A percentile compares a stretch with the other conserved stretches of the same genome.
phyloP scores from a whole-genome alignment of 2,797 vertebrate species.

The Squalus acanthias region DNA sequence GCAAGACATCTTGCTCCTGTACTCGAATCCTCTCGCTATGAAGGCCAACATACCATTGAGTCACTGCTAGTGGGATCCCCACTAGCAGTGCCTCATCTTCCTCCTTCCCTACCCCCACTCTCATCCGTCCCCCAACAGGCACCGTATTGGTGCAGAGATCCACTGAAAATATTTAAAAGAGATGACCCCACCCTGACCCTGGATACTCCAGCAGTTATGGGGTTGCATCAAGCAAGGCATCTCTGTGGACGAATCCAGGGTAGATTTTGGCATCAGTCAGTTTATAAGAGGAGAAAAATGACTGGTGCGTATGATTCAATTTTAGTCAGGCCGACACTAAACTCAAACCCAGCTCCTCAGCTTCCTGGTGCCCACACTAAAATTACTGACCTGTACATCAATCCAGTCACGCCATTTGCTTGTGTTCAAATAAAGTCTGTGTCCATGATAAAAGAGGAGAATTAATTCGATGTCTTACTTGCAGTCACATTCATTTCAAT shows the following conservation, averaged over 20 bases:
- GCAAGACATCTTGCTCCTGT: no score
- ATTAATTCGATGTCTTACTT: neutral
- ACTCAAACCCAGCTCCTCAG: neutral
- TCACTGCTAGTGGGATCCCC: neutral
- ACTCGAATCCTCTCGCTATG: no score
- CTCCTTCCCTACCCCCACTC: neutral
- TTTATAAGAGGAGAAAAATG: neutral
- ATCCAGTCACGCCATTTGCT: neutral
- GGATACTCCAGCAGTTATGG: no score
- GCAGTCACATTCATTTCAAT: neutral
- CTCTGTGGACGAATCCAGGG: neutral
- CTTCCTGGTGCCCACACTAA: neutral
- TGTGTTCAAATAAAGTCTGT: neutral
- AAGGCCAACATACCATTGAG: no score
- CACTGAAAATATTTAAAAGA: neutral
- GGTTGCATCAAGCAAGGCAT: neutral
- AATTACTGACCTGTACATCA: no score
- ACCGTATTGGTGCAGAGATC: neutral
- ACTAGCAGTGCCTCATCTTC: neutral
- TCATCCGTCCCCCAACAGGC: neutral
- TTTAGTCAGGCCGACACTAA: neutral
- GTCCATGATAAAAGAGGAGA: neutral
- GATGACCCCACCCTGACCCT: neutral
- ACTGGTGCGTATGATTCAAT: neutral
- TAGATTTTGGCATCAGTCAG: neutral